A percentile compares a stretch with the other conserved stretches of the same genome.
Conservation (phyloP, 2,888 invertebrate species). For the Apamea anceps region DNA sequence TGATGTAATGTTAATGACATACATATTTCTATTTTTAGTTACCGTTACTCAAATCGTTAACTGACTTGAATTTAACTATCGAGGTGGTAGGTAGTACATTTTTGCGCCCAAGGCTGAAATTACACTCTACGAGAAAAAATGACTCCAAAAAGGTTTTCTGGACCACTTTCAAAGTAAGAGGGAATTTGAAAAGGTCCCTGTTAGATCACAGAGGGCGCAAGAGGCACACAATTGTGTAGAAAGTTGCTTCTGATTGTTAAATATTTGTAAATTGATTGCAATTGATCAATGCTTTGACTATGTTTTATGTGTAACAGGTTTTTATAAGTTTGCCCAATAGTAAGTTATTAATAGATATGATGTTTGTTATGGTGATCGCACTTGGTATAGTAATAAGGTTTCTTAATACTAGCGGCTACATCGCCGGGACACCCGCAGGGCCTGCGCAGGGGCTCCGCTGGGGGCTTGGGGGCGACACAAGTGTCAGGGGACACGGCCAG, state of each 20-base stretch:
- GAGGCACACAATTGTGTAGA: not conserved
- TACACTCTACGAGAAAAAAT: not conserved
- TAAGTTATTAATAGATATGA: constrained; percentile 62
- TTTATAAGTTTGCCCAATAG: not conserved
- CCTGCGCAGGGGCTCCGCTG: constrained; percentile 40
- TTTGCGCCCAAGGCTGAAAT: not conserved
- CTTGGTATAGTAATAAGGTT: constrained; percentile 75
- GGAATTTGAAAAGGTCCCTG: too few relatives aligned
- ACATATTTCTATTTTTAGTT: not conserved
- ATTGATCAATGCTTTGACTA: not conserved
- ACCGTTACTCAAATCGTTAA: constrained; percentile 15
- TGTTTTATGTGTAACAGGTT: not conserved
- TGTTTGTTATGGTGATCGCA: constrained; percentile 66
- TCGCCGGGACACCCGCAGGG: constrained; percentile 71
- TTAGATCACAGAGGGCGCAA: not conserved
- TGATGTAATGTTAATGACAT: constrained; percentile 5
- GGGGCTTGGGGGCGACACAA: not conserved
- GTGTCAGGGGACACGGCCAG: not conserved
- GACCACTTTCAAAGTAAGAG: not conserved
- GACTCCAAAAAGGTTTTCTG: not conserved
- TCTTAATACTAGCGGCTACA: constrained; percentile 70
- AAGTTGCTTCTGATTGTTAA: not conserved
- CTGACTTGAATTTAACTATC: constrained; percentile 14
- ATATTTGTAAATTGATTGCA: constrained; percentile 7
- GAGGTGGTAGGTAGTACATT: not conserved